Base-by-base conservation (phyloP, 2,888 invertebrate species). In the Drosophila sordidapex region DNA sequence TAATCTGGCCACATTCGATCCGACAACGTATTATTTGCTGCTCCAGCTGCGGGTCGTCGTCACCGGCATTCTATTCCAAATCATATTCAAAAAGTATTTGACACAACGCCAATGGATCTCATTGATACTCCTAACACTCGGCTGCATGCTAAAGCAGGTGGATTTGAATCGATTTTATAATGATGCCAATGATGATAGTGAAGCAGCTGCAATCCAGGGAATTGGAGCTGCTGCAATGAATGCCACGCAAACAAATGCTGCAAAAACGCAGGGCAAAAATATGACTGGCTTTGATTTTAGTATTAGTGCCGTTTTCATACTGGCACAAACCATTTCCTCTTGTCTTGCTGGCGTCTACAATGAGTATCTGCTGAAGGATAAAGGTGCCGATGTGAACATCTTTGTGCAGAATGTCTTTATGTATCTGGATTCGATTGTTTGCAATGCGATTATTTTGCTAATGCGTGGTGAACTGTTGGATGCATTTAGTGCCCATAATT, bases 301-400 rank as follows among this genome's bases (percentile, higher is more conserved):
- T 82, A 93, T 96, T 36, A 95, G 95, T 85, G 95, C 95, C 35
- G 79, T 96, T 35, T 95, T 95, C 36, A 95, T 96, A 70, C 94
- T 95, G 74, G 95, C 96, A 27, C 96, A 98, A 95, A 96, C 97
- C 58, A 95, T 98, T 77, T 98, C 97, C 91, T 99, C 99, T 0
- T 99, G 98, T 85, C 93, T 98, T 71, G 99, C 99, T 0, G 99
- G 99, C 8, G 99, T 99, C 4, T 99, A 98, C 93, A 99, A 98
- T 92, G 99, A 99, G 92, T 98, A 97, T 93, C 94, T 99, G 61
- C 94, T 99, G 5, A 99, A 99, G 94, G 96, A 96, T 35, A 95
- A 96, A 84, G 97, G 97, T 25, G 95, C 96, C 4, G 95, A 96
- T 79, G 96, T 98, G 0, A 97, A 98, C 91, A 97, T 99, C 88